Evolutionary conservation across 2,113 vertebrate genomes (phyloP).

Genomic region (Diadophis punctatus): DNA sequence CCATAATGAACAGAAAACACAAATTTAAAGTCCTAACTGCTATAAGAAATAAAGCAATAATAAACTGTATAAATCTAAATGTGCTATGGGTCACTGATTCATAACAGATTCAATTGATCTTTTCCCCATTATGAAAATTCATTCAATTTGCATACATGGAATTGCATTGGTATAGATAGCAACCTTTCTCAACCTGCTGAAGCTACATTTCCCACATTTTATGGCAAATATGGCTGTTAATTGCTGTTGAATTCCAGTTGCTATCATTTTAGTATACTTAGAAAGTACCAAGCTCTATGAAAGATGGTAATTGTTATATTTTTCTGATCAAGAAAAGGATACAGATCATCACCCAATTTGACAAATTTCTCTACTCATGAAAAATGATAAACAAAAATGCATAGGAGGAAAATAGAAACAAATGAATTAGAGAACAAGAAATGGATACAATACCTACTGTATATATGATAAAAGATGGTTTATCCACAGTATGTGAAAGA

Average conservation of each 20-base stretch:
- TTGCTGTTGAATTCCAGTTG: background rate
- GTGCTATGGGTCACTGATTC: too few species aligned
- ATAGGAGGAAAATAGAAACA: background rate
- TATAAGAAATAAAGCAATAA: background rate
- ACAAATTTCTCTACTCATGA: background rate
- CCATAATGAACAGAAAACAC: background rate
- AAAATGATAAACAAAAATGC: background rate
- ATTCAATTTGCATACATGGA: background rate
- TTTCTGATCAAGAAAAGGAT: background rate
- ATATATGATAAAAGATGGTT: background rate
- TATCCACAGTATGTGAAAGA: background rate
- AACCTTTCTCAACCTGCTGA: background rate
- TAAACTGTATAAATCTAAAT: background rate
- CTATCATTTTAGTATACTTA: background rate
- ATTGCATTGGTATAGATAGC: background rate
- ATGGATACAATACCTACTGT: background rate
- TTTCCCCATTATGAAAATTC: background rate
- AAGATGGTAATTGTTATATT: background rate
- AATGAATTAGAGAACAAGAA: background rate
- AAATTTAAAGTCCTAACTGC: background rate
- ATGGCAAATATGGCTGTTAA: background rate
- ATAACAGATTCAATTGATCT: background rate
- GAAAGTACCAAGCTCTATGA: background rate
- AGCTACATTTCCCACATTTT: background rate
- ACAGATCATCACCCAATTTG: background rate